A percentile compares a stretch with the other conserved stretches of the same genome.
Conservation (phyloP, 2,888 invertebrate genomes). For the Fragum fragum region DNA sequence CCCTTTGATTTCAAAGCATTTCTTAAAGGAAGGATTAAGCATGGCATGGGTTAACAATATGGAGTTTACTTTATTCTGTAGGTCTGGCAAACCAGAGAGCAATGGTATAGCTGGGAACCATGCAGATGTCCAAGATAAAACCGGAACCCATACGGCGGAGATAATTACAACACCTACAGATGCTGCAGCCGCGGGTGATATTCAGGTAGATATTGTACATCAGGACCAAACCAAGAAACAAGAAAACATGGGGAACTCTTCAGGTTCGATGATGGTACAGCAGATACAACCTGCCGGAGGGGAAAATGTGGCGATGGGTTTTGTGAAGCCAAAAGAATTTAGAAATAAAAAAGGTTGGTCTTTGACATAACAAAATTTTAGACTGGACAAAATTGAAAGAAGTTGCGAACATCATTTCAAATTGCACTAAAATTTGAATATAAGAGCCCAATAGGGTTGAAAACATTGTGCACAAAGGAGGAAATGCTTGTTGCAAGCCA, state of each 20-base stretch:
- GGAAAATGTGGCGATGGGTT: slow-evolving; percentile 15
- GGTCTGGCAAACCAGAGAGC: background rate
- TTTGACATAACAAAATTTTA: too few relatives aligned
- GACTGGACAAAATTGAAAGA: too few relatives aligned
- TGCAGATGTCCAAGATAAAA: background rate
- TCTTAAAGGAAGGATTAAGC: too few relatives aligned
- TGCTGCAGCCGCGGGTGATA: slow-evolving; percentile 51
- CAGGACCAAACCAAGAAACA: background rate
- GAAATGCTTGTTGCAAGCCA: too few relatives aligned
- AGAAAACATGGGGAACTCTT: slow-evolving; percentile 5
- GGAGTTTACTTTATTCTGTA: too few relatives aligned
- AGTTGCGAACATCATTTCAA: too few relatives aligned
- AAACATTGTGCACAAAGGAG: too few relatives aligned
- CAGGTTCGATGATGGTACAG: background rate
- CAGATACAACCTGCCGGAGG: slow-evolving; percentile 5
- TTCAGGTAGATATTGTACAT: background rate
- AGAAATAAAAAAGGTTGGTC: slow-evolving; percentile 5
- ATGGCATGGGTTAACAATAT: too few relatives aligned
- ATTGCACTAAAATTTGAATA: too few relatives aligned
- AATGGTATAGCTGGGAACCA: slow-evolving; percentile 19
- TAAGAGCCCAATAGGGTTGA: too few relatives aligned
- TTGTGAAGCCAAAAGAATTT: background rate
- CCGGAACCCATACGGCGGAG: slow-evolving; percentile 42
- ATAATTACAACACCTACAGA: slow-evolving; percentile 54
- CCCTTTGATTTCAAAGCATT: too few relatives aligned